phyloP scores from a whole-genome alignment of 2,797 vertebrate genomes.

The Podargus strigoides region DNA sequence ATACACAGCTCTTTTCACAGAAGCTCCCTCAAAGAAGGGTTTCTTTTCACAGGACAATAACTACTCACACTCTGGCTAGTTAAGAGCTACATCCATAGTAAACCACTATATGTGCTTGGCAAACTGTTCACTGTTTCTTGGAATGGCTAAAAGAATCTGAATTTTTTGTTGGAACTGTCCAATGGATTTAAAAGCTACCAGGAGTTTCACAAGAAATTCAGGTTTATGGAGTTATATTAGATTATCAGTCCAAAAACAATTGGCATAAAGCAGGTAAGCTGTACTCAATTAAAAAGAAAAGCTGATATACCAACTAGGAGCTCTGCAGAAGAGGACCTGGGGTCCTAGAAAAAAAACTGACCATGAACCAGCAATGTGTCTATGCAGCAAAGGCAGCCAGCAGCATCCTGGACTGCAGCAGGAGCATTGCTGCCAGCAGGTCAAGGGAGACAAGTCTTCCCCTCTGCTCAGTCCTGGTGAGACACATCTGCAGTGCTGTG shows the following conservation, averaged over 20 bases:
- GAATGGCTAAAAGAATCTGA: background rate
- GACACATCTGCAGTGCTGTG: background rate
- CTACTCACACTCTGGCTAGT: background rate
- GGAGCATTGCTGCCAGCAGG: rapidly evolving
- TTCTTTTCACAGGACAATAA: background rate
- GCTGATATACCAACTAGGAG: background rate
- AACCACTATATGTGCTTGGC: background rate
- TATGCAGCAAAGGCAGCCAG: background rate
- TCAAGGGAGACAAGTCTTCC: background rate
- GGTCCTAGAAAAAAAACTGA: background rate
- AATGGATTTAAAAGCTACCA: background rate
- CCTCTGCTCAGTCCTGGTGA: background rate
- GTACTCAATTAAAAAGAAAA: background rate
- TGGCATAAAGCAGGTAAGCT: background rate
- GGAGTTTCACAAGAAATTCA: background rate
- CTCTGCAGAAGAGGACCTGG: background rate
- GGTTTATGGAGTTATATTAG: background rate
- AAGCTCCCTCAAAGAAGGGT: background rate
- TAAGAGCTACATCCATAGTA: background rate
- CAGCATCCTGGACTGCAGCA: background rate
- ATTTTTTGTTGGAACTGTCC: background rate
- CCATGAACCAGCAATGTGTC: background rate
- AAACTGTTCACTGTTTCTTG: background rate
- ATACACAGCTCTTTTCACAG: background rate
- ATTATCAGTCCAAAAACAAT: background rate